Conservation (phyloP, 2,113 vertebrate species). For the Lichenostomus cassidix region DNA sequence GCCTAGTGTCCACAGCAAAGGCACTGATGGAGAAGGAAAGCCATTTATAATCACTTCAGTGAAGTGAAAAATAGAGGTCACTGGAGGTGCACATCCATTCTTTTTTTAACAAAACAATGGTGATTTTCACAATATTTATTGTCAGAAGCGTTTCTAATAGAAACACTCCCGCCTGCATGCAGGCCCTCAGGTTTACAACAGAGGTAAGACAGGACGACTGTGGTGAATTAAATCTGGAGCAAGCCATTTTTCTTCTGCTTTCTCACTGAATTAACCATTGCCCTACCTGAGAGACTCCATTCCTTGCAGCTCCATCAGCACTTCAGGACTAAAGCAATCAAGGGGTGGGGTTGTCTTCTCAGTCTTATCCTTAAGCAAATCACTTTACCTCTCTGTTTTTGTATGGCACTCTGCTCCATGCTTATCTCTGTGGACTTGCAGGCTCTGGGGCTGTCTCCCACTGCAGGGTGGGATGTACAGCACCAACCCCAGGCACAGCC, state of each 20-base stretch:
- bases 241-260: not conserved
- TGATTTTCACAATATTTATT: constrained; percentile 49
- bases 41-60: constrained; percentile 17
- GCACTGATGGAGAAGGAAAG: not conserved
- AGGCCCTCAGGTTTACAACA: not conserved
- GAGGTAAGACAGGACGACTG: not conserved
- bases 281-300: not conserved
- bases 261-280: not conserved
- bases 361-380: not conserved
- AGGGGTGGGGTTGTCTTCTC: not conserved
- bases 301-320: not conserved
- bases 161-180: not conserved
- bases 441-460: not conserved
- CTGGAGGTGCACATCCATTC: not conserved
- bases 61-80: constrained; percentile 58
- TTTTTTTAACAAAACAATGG: constrained; percentile 29
- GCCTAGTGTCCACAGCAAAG: not conserved
- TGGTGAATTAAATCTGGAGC: constrained; percentile 1
- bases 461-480: not conserved
- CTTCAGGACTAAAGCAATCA: not conserved
- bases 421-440: not conserved
- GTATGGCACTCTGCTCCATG: not conserved
- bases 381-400: not conserved
- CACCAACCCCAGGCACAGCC: not conserved
- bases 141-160: constrained; percentile 2